Base-by-base conservation (phyloP, 2,888 invertebrate species). In the Anorthoa munda region DNA sequence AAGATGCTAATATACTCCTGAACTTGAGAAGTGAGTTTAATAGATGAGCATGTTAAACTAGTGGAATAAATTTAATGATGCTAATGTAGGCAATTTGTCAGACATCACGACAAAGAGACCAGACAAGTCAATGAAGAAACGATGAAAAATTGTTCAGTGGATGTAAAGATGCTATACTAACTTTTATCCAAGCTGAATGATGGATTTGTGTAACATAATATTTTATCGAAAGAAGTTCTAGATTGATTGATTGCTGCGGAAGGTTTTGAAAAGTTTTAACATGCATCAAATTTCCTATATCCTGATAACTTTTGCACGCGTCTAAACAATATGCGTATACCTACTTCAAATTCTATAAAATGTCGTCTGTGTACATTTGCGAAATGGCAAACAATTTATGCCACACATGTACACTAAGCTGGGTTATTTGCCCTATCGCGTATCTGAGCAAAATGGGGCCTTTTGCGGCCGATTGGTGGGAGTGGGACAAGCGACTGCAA, bases 401-500 rank as follows among this genome's bases (percentile, higher is more conserved):
- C 46, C 23, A 53, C 17, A 18, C 46, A 59, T 17, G 45, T 31
- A 56, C 21, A 63, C 50, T 60, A 75, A 56, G 67, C 64, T 15
- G 39, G 48, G 21, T 48, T 51, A 64, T 70, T 70, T 68, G 58
- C 58, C 51, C 65, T 82, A 79, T 75, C 71, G 67, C 61, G 55
- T 63, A 66, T 69, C 61, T 56, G 31, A 61, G 31, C 50, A 70
- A 51, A 82, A 74, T 59, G 51, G 61, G 51, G 51, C 21, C 31
- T 67, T 61, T 50, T 64, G 60, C 58, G 64, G 55, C 55, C 50
- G 51, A 75, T 77, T 26, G 21, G 55, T n/a, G 21, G 56, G 75
- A 84, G 45, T 59, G 71, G 59, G 74, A 84, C 75, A 66, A 71
- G 72, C 59, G 31, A 56, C 71, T 81, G 72, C 79, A 71, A 87